These are phyloP conservation scores for Sphyrna mokarran DNA, from an alignment of 2,113 vertebrate genomes.

Conservation along the genomic window DNA sequence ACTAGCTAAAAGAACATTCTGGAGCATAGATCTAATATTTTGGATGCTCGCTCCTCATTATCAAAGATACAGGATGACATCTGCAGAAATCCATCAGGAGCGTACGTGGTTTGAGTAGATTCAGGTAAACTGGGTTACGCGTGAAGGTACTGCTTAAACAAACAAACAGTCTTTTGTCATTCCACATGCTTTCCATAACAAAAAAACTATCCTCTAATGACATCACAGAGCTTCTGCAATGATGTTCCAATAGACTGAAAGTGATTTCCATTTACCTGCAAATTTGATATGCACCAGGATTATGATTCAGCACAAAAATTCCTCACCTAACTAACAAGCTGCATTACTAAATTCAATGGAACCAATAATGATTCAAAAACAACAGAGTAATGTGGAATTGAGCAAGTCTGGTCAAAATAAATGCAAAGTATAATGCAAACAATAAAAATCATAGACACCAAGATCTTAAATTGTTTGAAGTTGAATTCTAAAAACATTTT, in stretches of 20 bases:
- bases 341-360: not conserved
- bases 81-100: not conserved
- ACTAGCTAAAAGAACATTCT: not conserved
- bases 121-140: not conserved
- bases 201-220: not conserved
- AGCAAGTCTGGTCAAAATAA: not conserved
- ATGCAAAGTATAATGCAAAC: not conserved
- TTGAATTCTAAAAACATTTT: not conserved
- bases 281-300: not conserved
- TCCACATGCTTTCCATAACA: not conserved
- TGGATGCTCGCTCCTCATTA: not conserved
- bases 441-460: not conserved
- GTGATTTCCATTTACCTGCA: not conserved
- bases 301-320: not conserved
- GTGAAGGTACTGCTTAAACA: not conserved
- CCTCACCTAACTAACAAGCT: not conserved
- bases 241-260: not conserved
- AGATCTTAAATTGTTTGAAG: not conserved
- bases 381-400: not conserved
- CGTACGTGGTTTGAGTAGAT: not conserved
- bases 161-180: not conserved
- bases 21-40: not conserved
- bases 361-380: not conserved
- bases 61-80: not conserved
- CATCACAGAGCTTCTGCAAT: not conserved